Base-by-base conservation (phyloP, 2,113 vertebrate genomes). In the Neodontobutis hainanensis region DNA sequence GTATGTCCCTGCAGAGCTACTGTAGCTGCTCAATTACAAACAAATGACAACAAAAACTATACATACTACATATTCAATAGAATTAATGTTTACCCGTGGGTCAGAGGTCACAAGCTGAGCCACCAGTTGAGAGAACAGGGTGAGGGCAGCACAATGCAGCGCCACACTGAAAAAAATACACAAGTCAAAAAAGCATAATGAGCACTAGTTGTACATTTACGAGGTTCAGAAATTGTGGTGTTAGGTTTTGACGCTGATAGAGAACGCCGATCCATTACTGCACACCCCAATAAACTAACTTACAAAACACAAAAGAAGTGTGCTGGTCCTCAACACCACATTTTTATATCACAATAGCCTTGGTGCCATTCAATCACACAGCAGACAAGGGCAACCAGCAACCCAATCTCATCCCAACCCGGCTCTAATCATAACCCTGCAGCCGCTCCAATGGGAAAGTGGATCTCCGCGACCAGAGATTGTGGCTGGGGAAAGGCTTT, bases 71-170 rank as follows among this genome's bases (percentile, higher is more conserved):
- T 15, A 14, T 40, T 11, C 49, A 10, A 46, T 6, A 66, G 44
- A 34, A 8, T 10, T 14, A 7, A 44, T 51, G 4, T 32, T 77
- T 87, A 90, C 88, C 85, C 82, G 73, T 9, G 36, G 81, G 65
- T 64, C 68, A 9, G 74, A 83, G 75, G 79, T 89, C 52, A 92
- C 67, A 67, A 92, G 81, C 73, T 92, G 75, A 49, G 90, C 71
- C 57, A 96, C 77, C 86, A 98, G 71, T 53, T 68, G 93, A 38
- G 97, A 97, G 42, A 92, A 77, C 75, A 99, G 92, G 44, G 79
- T 93, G 69, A 99, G 86, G 68, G 94, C 90, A n/a, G 92, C 84
- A 61, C 93, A 94, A 85, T 94, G 94, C 66, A 95, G 84, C 89
- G 95, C 95, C 89, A 92, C 85, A 73, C 96, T 99, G 82, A 83